Base-by-base conservation (phyloP, 92 coral and sea anemone genomes). In the Epizoanthus illoricatus region DNA sequence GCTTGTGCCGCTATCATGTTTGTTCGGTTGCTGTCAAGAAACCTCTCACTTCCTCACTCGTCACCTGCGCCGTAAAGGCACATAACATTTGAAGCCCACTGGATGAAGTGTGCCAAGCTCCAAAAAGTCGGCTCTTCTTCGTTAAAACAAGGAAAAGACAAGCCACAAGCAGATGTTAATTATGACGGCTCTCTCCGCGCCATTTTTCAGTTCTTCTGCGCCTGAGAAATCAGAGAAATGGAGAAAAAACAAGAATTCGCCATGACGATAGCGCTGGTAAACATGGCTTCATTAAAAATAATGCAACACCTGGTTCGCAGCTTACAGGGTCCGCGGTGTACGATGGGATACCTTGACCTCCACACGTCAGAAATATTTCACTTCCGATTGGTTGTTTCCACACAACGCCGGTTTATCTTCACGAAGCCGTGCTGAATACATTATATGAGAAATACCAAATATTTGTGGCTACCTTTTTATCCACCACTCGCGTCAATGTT, bases 211-310 rank as follows among this genome's bases (percentile, higher is more conserved):
- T 61, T 63, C 21, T 62, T 62, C 72, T 81, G 86, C 71, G 86
- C 83, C 86, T 90, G 90, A 75, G 94, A 93, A 93, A 91, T 88
- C 94, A 92, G 90, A 89, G 92, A 93, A 93, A 89, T 93, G 84
- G 80, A 73, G 94, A 84, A 91, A 92, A 92, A 97, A 90, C 98
- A 91, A 88, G 88, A 94, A 87, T 93, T 94, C 97, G 97, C 98
- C 99, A 97, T 97, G 99, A 91, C 98, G 98, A 97, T 97, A 89
- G 89, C 76, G 86, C 94, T 87, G 91, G 93, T 97, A 97, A 97
- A 97, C 99, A 97, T 87, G 96, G 94, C 87, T 90, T 94, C 97
- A 91, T 97, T 93, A 94, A 88, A 92, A 90, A 91, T 90, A 90
- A 85, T 83, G 83, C 90, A 86, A 92, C 99, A 97, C 97, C 99